Evolutionary conservation across 2,797 vertebrate species (phyloP).

Genomic region (Craterocephalus amniculus): DNA sequence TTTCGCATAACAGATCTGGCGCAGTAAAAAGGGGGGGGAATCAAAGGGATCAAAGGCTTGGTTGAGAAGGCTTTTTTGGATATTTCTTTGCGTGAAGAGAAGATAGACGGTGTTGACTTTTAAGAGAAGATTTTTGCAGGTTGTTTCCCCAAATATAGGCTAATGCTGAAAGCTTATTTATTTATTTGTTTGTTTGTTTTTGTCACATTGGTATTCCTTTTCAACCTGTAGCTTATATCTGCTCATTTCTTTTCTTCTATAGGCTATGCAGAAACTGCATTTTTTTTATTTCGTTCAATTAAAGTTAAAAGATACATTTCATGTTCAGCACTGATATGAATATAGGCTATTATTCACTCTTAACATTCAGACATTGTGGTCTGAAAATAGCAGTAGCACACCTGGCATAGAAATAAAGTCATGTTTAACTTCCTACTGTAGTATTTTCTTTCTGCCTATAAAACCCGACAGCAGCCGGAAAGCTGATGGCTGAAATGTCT

Average conservation of each 20-base stretch:
- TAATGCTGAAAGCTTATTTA: background rate
- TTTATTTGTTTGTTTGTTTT: too few species aligned
- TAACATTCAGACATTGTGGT: background rate
- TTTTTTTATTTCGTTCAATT: too few species aligned
- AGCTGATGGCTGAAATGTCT: conserved; percentile 67
- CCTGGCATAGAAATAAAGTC: conserved; percentile 28
- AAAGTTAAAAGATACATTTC: too few species aligned
- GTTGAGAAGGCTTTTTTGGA: conserved; percentile 83
- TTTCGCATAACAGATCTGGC: conserved; percentile 92
- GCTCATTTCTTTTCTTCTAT: too few species aligned
- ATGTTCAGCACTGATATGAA: too few species aligned
- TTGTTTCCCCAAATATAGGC: conserved; percentile 20
- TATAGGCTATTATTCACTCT: too few species aligned
- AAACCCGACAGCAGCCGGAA: conserved; percentile 22
- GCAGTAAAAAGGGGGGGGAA: conserved; percentile 73
- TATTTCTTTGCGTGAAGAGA: conserved; percentile 85
- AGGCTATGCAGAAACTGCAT: too few species aligned
- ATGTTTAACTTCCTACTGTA: conserved; percentile 14
- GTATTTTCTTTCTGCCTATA: conserved; percentile 19
- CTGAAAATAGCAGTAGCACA: conserved; percentile 11
- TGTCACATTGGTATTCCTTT: too few species aligned
- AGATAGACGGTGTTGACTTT: conserved; percentile 93
- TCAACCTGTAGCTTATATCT: too few species aligned
- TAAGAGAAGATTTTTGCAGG: conserved; percentile 76
- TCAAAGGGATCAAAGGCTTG: conserved; percentile 94